Evolutionary conservation across 1,140 invertebrate genomes (phyloP).

Genomic region (Bombus pyrosoma): DNA sequence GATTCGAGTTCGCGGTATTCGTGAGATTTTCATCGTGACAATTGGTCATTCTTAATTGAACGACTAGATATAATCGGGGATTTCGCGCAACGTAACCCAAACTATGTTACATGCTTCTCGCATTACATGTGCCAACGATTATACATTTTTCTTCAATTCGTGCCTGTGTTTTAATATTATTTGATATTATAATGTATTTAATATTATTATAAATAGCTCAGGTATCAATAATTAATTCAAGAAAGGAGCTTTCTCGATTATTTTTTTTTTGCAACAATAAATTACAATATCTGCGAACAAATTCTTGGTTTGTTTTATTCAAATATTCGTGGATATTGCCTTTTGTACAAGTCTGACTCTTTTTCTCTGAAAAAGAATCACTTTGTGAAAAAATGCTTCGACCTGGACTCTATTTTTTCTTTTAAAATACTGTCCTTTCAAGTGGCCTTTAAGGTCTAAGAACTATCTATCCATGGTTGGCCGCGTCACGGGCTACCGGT

Average conservation of each 20-base stretch:
- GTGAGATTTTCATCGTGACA: not conserved
- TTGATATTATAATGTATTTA: too few relatives aligned
- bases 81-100: not conserved
- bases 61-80: too few relatives aligned
- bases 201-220: too few relatives aligned
- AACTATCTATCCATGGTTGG: not conserved
- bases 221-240: too few relatives aligned
- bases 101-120: not conserved
- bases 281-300: not conserved
- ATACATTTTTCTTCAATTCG: too few relatives aligned
- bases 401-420: not conserved
- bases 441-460: not conserved
- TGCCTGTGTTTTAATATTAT: too few relatives aligned
- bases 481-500: not conserved
- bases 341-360: not conserved
- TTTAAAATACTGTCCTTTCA: not conserved
- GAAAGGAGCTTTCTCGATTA: not conserved
- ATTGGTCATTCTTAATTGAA: not conserved
- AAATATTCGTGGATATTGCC: not conserved
- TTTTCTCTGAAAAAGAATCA: not conserved
- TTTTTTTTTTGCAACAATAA: not conserved
- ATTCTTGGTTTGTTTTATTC: not conserved
- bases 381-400: not conserved
- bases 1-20: not conserved
- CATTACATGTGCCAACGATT: too few relatives aligned